phyloP scores from a whole-genome alignment of 2,888 invertebrate genomes.

The Lithosia quadra region DNA sequence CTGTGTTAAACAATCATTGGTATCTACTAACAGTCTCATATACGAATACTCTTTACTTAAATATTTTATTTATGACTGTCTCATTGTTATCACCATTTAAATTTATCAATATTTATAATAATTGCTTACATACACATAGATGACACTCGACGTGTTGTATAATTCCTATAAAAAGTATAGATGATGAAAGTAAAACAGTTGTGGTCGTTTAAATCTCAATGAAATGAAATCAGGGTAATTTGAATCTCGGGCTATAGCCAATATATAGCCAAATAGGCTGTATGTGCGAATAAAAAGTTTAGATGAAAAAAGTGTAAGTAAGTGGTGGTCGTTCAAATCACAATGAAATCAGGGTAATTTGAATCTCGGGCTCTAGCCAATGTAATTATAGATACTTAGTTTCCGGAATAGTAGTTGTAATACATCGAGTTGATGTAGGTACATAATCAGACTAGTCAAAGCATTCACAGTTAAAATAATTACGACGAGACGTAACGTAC shows the following conservation, averaged over 20 bases:
- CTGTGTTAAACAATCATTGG: no score
- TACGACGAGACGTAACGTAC: neutral
- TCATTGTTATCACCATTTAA: neutral
- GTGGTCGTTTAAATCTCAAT: neutral
- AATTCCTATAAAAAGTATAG: neutral
- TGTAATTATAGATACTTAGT: no score
- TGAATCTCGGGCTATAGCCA: no score
- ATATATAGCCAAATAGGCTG: no score
- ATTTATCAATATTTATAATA: neutral
- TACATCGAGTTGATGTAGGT: no score
- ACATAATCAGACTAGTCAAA: no score
- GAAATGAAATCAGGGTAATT: neutral
- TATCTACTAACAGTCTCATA: no score
- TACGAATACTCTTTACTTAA: neutral
- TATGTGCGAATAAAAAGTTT: neutral
- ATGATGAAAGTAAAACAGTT: neutral
- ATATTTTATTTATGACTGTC: neutral
- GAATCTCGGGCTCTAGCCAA: no score
- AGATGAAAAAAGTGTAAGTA: neutral
- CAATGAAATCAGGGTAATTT: neutral
- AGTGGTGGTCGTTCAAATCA: neutral
- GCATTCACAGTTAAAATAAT: conserved; percentile 1
- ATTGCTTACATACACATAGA: neutral
- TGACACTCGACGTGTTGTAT: neutral
- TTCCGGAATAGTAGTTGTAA: neutral